phyloP scores from a whole-genome alignment of 2,797 vertebrate genomes.

The Diplodus puntazzo region DNA sequence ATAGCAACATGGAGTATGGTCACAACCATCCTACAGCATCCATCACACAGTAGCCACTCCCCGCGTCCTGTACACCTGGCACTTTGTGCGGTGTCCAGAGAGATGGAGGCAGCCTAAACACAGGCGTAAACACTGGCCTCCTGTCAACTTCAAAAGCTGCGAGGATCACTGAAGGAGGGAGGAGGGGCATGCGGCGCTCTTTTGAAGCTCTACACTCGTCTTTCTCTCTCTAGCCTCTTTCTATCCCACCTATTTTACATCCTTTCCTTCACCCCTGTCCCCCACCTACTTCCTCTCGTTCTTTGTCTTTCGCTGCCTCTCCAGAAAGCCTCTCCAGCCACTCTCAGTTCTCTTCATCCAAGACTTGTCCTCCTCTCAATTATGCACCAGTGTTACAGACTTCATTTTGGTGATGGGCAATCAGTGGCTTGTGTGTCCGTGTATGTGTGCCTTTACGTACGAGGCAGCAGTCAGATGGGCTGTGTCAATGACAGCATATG shows the following conservation, averaged over 20 bases:
- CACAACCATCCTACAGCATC: no score
- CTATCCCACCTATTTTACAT: constrained; percentile 45
- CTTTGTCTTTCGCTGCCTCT: constrained; percentile 19
- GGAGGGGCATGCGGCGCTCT: constrained; percentile 31
- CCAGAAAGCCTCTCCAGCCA: constrained; percentile 11
- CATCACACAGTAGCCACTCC: not conserved
- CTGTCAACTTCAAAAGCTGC: constrained; percentile 79
- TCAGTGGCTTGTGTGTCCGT: constrained; percentile 19
- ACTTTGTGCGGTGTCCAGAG: constrained; percentile 70
- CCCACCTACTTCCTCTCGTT: constrained; percentile 12
- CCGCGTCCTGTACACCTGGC: constrained; percentile 71
- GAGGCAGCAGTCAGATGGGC: constrained; percentile 63
- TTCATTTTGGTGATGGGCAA: constrained; percentile 41
- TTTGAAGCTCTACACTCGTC: constrained; percentile 71
- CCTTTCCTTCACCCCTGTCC: constrained; percentile 32
- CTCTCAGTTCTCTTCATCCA: constrained; percentile 2
- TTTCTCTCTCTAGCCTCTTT: constrained; percentile 30
- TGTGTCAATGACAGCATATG: constrained; percentile 65
- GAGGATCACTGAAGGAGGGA: constrained; percentile 50
- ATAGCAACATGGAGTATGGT: no score
- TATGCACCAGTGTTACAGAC: constrained; percentile 14
- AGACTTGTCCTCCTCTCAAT: constrained; percentile 22
- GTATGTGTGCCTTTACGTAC: constrained; percentile 9
- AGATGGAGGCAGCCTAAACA: constrained; percentile 57
- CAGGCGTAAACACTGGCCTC: constrained; percentile 61